These are phyloP conservation scores for Malthinus seriepunctatus DNA, from an alignment of 2,888 invertebrate genomes.

Conservation along the genomic window DNA sequence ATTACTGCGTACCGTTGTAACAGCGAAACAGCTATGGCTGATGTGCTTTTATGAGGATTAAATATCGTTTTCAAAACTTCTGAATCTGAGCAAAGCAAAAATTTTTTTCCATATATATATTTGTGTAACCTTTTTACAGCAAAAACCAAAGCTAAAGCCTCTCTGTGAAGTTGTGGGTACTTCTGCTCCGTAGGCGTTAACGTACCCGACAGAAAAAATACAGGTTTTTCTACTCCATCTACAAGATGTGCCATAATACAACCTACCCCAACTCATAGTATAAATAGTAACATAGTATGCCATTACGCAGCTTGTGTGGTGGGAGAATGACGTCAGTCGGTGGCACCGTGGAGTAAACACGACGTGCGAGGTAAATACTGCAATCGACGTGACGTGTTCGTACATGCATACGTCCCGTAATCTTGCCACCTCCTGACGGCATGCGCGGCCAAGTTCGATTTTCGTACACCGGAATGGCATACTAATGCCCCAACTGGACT, in stretches of 20 bases:
- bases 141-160: neutral
- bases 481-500: neutral
- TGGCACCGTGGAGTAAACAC: too few relatives aligned
- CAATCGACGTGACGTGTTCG: too few relatives aligned
- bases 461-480: too few relatives aligned
- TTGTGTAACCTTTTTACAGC: slow-evolving; percentile 1
- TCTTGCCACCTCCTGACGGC: too few relatives aligned
- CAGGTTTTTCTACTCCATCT: slow-evolving; percentile 8
- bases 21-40: slow-evolving; percentile 1
- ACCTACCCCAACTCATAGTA: too few relatives aligned
- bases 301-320: too few relatives aligned
- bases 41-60: slow-evolving; percentile 1
- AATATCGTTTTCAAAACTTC: slow-evolving; percentile 2
- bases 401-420: too few relatives aligned
- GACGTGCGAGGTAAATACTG: too few relatives aligned
- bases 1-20: neutral
- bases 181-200: slow-evolving; percentile 2
- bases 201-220: neutral
- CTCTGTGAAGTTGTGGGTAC: slow-evolving; percentile 7
- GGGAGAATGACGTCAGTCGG: too few relatives aligned
- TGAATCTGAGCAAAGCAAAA: slow-evolving; percentile 3
- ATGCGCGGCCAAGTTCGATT: too few relatives aligned
- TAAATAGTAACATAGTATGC: too few relatives aligned
- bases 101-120: slow-evolving; percentile 1
- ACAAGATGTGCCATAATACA: slow-evolving; percentile 3